Percentiles rank a stretch among this genome's conserved stretches.
Evolutionary conservation across 2,888 invertebrate species (phyloP).

Genomic region (Volucella inanis): DNA sequence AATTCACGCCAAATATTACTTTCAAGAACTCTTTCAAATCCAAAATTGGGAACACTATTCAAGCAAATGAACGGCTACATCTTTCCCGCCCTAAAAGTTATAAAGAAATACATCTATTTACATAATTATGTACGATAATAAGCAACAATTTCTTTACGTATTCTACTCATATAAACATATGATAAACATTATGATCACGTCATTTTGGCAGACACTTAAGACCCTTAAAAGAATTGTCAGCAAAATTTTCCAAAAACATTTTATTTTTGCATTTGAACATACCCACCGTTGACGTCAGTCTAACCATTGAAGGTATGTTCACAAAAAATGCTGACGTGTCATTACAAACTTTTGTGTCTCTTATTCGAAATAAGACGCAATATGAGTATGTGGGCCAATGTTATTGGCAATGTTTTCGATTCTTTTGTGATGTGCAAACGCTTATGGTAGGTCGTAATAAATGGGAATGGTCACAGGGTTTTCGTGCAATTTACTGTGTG

Average conservation of each 20-base stretch:
- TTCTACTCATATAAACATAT: neutral
- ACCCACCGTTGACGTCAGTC: neutral
- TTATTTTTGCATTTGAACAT: conserved; percentile 24
- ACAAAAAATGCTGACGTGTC: conserved; percentile 14
- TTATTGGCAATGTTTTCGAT: conserved; percentile 43
- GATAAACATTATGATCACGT: conserved; percentile 20
- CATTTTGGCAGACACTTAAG: conserved; percentile 15
- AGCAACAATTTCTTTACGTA: neutral
- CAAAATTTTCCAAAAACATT: conserved; percentile 33
- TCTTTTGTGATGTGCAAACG: conserved; percentile 11
- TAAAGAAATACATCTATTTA: too few relatives aligned
- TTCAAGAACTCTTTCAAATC: conserved; percentile 15
- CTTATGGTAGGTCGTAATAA: conserved; percentile 3
- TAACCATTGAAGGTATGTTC: neutral
- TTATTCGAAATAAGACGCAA: conserved; percentile 2
- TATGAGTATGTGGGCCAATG: conserved; percentile 46
- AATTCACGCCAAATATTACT: neutral
- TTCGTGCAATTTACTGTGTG: conserved; percentile 3
- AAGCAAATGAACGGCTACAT: too few relatives aligned
- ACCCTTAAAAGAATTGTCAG: conserved; percentile 18
- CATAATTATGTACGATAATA: neutral
- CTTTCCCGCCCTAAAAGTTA: too few relatives aligned
- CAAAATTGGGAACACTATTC: too few relatives aligned
- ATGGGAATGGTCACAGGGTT: neutral
- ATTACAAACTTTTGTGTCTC: conserved; percentile 9